Evolutionary conservation across 2,113 vertebrate genomes (phyloP).

Genomic region (Hippolais icterina): DNA sequence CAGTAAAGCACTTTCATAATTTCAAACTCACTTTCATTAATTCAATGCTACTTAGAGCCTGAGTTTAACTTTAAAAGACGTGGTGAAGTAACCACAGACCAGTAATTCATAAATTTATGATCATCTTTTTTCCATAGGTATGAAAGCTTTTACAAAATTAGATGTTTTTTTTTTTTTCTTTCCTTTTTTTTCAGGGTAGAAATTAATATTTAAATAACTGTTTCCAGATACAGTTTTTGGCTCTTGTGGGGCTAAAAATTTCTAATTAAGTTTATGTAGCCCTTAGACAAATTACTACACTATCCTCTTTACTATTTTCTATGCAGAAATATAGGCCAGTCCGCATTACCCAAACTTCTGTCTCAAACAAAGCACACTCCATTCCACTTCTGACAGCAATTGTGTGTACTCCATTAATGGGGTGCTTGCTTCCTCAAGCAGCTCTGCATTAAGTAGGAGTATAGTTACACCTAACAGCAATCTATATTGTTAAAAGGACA

Average conservation of each 20-base stretch:
- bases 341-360: constrained; percentile 32
- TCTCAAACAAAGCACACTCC: not conserved
- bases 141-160: not conserved
- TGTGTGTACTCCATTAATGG: constrained; percentile 16
- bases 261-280: constrained; percentile 63
- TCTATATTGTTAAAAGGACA: not conserved
- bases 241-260: constrained; percentile 7
- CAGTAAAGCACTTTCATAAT: not conserved
- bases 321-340: constrained; percentile 43
- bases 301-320: constrained; percentile 21
- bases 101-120: not conserved
- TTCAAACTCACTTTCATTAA: not conserved
- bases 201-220: constrained; percentile 62
- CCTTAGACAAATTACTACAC: constrained; percentile 44
- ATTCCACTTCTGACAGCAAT: not conserved
- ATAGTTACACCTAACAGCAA: not conserved
- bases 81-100: not conserved
- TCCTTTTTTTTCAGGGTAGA: not conserved
- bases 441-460: not conserved
- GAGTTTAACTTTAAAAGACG: not conserved
- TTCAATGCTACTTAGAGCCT: not conserved
- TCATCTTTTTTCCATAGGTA: not conserved
- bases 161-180: rapidly evolving
- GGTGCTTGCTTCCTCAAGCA: constrained; percentile 28
- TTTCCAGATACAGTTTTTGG: constrained; percentile 44